phyloP scores from a whole-genome alignment of 2,113 vertebrate genomes.

The Cyanocitta stelleri region DNA sequence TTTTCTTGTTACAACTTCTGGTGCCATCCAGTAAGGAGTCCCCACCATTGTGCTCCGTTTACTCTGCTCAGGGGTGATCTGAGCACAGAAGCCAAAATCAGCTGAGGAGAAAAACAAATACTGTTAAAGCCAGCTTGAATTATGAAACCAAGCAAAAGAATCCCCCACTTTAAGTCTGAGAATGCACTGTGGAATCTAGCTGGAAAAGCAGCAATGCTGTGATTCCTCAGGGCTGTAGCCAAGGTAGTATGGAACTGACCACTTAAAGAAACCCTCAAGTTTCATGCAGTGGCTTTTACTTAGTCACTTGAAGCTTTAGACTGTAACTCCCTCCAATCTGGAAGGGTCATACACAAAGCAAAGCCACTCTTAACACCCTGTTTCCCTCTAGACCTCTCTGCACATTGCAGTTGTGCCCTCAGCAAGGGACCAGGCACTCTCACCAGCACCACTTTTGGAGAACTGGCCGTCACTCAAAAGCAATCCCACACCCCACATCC shows the following conservation, averaged over 20 bases:
- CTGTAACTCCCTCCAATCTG: neutral
- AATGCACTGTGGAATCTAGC: neutral
- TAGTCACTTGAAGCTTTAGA: neutral
- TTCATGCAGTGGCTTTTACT: neutral
- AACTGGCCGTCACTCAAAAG: neutral
- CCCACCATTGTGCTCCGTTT: slow-evolving; percentile 99
- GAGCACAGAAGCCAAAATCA: slow-evolving; percentile 98
- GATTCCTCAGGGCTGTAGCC: neutral
- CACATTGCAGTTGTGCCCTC: neutral
- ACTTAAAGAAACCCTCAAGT: neutral
- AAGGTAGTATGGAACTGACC: neutral
- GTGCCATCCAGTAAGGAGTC: slow-evolving; percentile 98
- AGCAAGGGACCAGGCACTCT: neutral
- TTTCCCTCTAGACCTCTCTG: neutral
- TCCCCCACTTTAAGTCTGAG: neutral
- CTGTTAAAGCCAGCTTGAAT: slow-evolving; percentile 1
- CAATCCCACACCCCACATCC: neutral
- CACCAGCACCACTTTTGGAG: neutral
- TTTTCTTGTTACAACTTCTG: slow-evolving; percentile 96
- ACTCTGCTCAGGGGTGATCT: slow-evolving; percentile 98
- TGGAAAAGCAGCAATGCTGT: neutral
- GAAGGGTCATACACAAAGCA: neutral
- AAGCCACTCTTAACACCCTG: neutral
- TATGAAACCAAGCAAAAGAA: neutral
- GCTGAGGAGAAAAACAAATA: slow-evolving; percentile 72